Conservation (phyloP, 2,797 vertebrate species). For the Coendou prehensilis region DNA sequence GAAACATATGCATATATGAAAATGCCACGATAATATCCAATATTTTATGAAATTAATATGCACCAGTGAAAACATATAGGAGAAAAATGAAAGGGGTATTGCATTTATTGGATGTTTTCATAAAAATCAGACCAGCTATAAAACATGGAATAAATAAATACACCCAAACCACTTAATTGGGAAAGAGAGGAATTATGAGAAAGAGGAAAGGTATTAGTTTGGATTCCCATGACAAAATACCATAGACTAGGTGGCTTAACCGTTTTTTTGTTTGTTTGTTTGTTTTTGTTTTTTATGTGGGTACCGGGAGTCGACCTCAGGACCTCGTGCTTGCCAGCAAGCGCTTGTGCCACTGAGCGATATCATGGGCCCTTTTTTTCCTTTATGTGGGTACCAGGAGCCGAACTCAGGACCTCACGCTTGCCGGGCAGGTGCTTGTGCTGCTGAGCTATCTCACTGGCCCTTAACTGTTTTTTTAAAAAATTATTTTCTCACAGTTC, state of each 20-base stretch:
- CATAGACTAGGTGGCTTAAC: not conserved
- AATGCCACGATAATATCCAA: not conserved
- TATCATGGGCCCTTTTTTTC: no score
- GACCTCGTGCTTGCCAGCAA: no score
- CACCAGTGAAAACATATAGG: not conserved
- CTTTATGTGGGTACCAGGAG: no score
- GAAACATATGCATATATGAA: not conserved
- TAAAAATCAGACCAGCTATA: conserved; percentile 8
- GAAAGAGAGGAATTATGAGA: not conserved
- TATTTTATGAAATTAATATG: not conserved
- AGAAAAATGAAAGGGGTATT: not conserved
- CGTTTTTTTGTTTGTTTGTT: not conserved
- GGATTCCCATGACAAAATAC: not conserved
- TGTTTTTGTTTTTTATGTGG: no score
- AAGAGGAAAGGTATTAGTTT: not conserved
- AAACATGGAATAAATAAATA: not conserved
- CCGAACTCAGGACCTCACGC: no score
- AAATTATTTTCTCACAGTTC: not conserved
- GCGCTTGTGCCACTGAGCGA: no score
- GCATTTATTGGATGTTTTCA: conserved; percentile 9
- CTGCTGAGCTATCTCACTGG: no score
- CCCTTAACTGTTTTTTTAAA: not conserved
- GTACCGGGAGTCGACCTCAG: no score
- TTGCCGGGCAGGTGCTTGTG: no score
- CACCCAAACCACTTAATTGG: not conserved